These are phyloP conservation scores for Harpagus bidentatus DNA, from an alignment of 2,113 vertebrate genomes.

Conservation along the genomic window DNA sequence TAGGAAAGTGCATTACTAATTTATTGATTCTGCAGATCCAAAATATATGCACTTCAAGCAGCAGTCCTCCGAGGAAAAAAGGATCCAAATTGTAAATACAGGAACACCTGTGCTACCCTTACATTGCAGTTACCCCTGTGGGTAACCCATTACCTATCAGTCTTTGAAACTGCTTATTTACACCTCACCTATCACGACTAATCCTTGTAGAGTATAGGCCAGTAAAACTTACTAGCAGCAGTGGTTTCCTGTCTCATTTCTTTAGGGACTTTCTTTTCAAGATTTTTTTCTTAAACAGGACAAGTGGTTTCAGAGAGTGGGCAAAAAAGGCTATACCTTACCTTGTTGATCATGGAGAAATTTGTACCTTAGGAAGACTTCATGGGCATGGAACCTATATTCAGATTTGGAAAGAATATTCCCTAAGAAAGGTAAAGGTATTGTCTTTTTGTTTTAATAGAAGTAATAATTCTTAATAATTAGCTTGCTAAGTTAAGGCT, in stretches of 20 bases:
- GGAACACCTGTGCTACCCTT: neutral
- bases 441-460: slow-evolving; percentile 15
- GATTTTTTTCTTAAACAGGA: slow-evolving; percentile 65
- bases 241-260: slow-evolving; percentile 32
- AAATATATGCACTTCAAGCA: neutral
- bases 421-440: slow-evolving; percentile 41
- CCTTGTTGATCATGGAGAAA: slow-evolving; percentile 53
- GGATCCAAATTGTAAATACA: neutral
- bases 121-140: neutral
- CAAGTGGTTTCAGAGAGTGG: slow-evolving; percentile 54
- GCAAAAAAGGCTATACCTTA: slow-evolving; percentile 56
- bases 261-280: slow-evolving; percentile 49
- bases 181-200: neutral
- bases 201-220: neutral
- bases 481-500: neutral
- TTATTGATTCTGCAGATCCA: neutral
- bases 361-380: slow-evolving; percentile 60
- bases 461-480: neutral
- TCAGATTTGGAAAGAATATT: slow-evolving; percentile 46
- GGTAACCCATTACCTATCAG: neutral
- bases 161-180: neutral
- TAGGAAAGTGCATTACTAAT: neutral
- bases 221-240: neutral
- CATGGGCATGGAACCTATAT: slow-evolving; percentile 14
- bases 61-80: neutral